Base-by-base conservation (phyloP, 2,888 invertebrate genomes). In the Caenorhabditis uteleia region DNA sequence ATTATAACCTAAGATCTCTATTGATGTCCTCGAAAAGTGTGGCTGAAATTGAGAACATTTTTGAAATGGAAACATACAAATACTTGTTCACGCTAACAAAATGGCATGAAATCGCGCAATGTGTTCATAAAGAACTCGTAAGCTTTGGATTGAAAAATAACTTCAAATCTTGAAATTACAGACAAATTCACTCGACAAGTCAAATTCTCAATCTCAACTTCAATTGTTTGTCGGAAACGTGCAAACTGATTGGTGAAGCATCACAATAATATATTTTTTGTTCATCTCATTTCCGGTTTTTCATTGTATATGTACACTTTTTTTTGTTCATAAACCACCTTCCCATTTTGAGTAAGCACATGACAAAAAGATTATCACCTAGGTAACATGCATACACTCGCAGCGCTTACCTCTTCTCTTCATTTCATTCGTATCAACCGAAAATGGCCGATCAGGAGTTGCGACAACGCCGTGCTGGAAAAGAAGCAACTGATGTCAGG, bases 61-160 rank as follows among this genome's bases (percentile, higher is more conserved):
- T 65, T 26, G 70, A 69, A 36, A 50, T 51, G 0, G 64, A 70
- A 3, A 75, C 81, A 23, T 80, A 80, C 43, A 70, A 76, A 29
- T 61, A 74, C 23, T 50, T 75, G 48, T 80, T 80, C 50, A 72
- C 78, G 7, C 67, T 64, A 8, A 68, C 70, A 21, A 80, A 80
- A 57, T 80, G 80, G 80, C 66, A 68, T 21, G 75, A 77, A 27
- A 79, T 80, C 23, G 73, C 78, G 43, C 56, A 70, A 49, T 78
- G 80, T 60, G 71, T 80, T 1, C 66, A 66, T 27, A 27, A 43
- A 36, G 47, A 48, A 25, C 45, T 66, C 51, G 66, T 66, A 29
- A 34, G 7, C 21, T 25, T 38, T 3, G 12, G 33, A 49, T 1
- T 27, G 4, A 54, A 29, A 57, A 33, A 33, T 4, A 31, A 1